Evolutionary conservation across 1,140 invertebrate genomes (phyloP).

Genomic region (Drosophila ficusphila): DNA sequence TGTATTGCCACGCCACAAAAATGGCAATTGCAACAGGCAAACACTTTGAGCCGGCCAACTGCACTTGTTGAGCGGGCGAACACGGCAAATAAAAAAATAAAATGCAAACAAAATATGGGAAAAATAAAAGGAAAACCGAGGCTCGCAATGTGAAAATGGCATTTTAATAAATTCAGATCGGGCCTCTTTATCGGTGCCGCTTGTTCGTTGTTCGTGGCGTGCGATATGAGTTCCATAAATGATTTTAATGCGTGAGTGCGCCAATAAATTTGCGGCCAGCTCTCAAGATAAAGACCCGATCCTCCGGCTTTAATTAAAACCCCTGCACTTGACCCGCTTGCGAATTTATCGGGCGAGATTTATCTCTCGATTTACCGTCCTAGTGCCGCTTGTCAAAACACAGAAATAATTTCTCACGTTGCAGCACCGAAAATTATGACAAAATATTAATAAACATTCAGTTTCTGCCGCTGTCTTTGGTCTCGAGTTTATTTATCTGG

Average conservation of each 20-base stretch:
- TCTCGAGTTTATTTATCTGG: slow-evolving; percentile 57
- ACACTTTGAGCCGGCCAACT: slow-evolving; percentile 33
- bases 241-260: slow-evolving; percentile 76
- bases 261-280: slow-evolving; percentile 68
- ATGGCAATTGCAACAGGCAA: slow-evolving; percentile 29
- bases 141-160: slow-evolving; percentile 73
- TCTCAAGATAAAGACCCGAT: slow-evolving; percentile 23
- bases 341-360: slow-evolving; percentile 53
- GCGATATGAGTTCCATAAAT: slow-evolving; percentile 65
- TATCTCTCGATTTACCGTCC: slow-evolving; percentile 44
- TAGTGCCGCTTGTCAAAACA: slow-evolving; percentile 50
- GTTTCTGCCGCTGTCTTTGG: slow-evolving; percentile 17
- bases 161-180: slow-evolving; percentile 79
- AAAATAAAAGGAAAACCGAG: slow-evolving; percentile 35
- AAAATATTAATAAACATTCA: slow-evolving; percentile 80
- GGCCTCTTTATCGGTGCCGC: slow-evolving; percentile 67
- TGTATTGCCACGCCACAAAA: slow-evolving; percentile 73
- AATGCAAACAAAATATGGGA: slow-evolving; percentile 50
- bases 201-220: slow-evolving; percentile 32
- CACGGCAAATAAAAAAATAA: slow-evolving; percentile 14
- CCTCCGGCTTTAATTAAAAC: slow-evolving; percentile 62
- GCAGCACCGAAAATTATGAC: slow-evolving; percentile 67
- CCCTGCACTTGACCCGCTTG: slow-evolving; percentile 74
- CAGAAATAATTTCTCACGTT: slow-evolving; percentile 78
- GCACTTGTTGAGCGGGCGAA: slow-evolving; percentile 65